phyloP scores from a whole-genome alignment of 2,113 vertebrate genomes.

The Lepus europaeus region DNA sequence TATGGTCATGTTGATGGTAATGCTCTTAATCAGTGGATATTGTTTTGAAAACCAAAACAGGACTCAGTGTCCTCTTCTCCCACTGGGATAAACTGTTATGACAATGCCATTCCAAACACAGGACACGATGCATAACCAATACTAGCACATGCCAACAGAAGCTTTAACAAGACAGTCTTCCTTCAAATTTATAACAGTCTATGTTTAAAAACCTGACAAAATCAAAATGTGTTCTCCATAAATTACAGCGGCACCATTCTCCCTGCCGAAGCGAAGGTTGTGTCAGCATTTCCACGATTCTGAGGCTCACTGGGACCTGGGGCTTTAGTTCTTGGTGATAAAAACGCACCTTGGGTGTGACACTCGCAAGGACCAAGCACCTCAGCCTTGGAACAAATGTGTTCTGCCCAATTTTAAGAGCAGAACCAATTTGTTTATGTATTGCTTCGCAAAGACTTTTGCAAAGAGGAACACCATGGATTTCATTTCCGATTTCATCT shows the following conservation, averaged over 20 bases:
- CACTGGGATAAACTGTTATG: not conserved
- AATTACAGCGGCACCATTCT: conserved; percentile 85
- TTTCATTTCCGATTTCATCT: conserved; percentile 60
- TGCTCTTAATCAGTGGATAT: not conserved
- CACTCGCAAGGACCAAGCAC: conserved; percentile 79
- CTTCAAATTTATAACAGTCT: conserved; percentile 89
- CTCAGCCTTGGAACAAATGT: conserved; percentile 80
- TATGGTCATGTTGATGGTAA: not conserved
- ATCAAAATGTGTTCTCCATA: conserved; percentile 90
- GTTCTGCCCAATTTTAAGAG: conserved; percentile 82
- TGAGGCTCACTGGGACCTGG: conserved; percentile 83
- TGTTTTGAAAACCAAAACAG: conserved; percentile 42
- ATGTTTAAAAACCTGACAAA: conserved; percentile 91
- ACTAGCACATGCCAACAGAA: conserved; percentile 82
- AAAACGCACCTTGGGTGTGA: conserved; percentile 86
- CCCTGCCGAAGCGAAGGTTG: conserved; percentile 88
- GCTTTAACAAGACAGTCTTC: conserved; percentile 86
- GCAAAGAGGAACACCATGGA: conserved; percentile 50
- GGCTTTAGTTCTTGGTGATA: conserved; percentile 85
- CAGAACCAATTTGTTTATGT: conserved; percentile 75
- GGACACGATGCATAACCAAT: conserved; percentile 59
- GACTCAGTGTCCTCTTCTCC: conserved; percentile 5
- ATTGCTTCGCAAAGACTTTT: conserved; percentile 25
- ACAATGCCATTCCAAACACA: conserved; percentile 5
- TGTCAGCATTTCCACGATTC: conserved; percentile 88